These are phyloP conservation scores for Eubucco bourcierii DNA, from an alignment of 2,113 vertebrate genomes.

Conservation along the genomic window DNA sequence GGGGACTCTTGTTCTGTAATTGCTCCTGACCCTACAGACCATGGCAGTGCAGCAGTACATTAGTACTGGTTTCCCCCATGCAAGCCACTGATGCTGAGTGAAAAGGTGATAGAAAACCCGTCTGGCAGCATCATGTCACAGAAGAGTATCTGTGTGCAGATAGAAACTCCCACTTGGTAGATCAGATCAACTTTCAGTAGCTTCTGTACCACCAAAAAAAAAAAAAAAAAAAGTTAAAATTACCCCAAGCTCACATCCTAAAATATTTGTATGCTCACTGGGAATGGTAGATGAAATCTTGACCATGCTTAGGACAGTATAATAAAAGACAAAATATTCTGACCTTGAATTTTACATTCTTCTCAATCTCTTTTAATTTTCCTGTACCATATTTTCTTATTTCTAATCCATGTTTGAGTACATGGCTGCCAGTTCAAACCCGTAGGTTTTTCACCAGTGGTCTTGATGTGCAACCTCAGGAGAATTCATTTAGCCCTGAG, in stretches of 20 bases:
- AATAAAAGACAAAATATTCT: neutral
- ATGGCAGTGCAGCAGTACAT: neutral
- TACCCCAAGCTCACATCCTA: neutral
- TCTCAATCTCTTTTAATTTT: neutral
- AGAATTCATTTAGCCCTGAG: neutral
- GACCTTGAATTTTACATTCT: neutral
- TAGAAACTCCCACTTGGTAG: neutral
- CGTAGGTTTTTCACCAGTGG: neutral
- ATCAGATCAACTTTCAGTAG: neutral
- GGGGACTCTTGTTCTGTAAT: fast-evolving
- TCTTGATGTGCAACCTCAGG: neutral
- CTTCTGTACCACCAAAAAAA: neutral
- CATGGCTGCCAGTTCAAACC: neutral
- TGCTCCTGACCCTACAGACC: neutral
- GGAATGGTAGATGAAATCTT: neutral
- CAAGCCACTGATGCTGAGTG: neutral
- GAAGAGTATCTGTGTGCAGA: neutral
- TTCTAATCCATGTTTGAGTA: neutral
- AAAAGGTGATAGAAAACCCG: neutral
- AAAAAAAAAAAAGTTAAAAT: neutral
- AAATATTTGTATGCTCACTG: neutral
- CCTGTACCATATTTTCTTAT: neutral
- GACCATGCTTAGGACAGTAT: neutral
- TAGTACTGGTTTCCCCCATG: fast-evolving
- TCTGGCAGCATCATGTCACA: neutral